phyloP scores from a whole-genome alignment of 2,888 invertebrate species.

The Chironomus riparius region DNA sequence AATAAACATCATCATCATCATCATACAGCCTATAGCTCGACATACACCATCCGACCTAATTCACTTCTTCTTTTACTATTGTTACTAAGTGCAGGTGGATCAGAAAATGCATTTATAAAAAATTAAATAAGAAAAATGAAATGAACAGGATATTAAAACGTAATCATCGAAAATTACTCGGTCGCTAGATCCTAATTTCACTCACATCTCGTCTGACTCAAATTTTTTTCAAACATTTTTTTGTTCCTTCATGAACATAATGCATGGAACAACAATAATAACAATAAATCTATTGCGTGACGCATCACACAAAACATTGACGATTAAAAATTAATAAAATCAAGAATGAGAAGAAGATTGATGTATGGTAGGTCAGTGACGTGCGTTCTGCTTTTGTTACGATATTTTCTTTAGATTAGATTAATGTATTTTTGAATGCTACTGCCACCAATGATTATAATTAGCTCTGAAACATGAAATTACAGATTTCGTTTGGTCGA shows the following conservation, averaged over 20 bases:
- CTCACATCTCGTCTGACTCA: not conserved
- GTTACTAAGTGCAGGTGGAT: not conserved
- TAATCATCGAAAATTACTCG: constrained; percentile 16
- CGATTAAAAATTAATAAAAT: not conserved
- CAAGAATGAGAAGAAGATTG: not conserved
- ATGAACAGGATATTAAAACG: constrained; percentile 20
- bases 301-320: not conserved
- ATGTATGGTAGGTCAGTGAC: not conserved
- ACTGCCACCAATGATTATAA: not conserved
- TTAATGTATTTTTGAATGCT: not conserved
- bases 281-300: not conserved
- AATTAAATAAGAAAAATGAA: not conserved
- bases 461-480: too few relatives aligned
- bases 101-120: not conserved
- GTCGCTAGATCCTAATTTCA: not conserved
- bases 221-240: constrained; percentile 1
- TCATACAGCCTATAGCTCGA: not conserved
- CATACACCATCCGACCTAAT: not conserved
- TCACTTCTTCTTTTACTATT: not conserved
- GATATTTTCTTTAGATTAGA: not conserved
- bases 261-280: not conserved
- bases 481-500: not conserved
- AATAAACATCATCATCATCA: not conserved
- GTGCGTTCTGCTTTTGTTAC: not conserved
- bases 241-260: not conserved